Base-by-base conservation (phyloP, 2,888 invertebrate species). In the Yponomeuta cagnagella region DNA sequence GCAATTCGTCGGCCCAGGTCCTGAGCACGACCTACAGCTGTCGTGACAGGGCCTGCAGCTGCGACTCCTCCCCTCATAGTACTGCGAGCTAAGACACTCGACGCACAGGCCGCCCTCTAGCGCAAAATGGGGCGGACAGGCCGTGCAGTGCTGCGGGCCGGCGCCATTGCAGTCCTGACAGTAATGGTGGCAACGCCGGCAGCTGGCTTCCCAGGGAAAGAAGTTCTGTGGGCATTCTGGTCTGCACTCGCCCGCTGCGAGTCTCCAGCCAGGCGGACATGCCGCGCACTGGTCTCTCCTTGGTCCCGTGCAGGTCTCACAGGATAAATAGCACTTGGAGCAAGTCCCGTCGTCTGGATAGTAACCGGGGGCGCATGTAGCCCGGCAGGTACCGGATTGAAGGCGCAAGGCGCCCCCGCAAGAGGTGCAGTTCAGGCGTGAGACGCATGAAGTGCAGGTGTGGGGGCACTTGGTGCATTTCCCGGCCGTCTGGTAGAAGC, bases 91-190 rank as follows among this genome's bases (percentile, higher is more conserved):
- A 73, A 95, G 93, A 83, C 96, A 96, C 85, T 95, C 95, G 88
- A 95, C 95, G 80, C 96, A 96, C 70, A 95, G 85, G 1, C 95
- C 95, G 72, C 94, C 94, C 74, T 95, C 95, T 63, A 96, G 87
- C 85, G 95, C 95, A 75, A 94, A 95, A 79, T 95, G 95, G 10
- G 93, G 90, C 2, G 95, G 95, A 76, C 96, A 96, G 0, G 95
- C 95, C 1, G 95, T 95, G 78, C 96, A 96, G 71, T 95, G 93
- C 77, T 95, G 91, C 0, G 96, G 96, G 0, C 96, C 96, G 72
- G 96, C 95, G 10, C 97, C 97, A 80, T 95, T 95, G 82, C 98
- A 98, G 79, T 96, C 96, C 79, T 95, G 95, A 84, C 98, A 98
- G 77, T 96, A 96, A 81, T 96, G 96, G 88, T 97, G 97, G 86